Base-by-base conservation (phyloP, 2,113 vertebrate species). In the Leucoraja erinaceus region DNA sequence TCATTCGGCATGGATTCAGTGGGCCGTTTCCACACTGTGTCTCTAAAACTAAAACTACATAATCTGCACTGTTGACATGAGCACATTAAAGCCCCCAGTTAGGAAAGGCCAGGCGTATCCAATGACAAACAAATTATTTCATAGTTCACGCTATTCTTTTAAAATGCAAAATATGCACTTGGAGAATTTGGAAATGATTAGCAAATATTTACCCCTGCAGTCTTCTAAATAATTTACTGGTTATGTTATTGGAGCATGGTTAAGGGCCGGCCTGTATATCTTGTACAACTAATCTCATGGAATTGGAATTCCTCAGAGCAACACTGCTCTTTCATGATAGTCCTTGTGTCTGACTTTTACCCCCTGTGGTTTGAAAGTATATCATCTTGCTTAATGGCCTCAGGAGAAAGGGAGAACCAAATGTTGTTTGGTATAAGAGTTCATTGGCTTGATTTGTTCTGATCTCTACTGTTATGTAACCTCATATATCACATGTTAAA, bases 381-480 rank as follows among this genome's bases (percentile, higher is more conserved):
- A 91, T 91, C 66, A 72, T 54, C 33, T 91, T 70, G 33, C 88
- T 38, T 47, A 47, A 72, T 72, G 90, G 68, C 90, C 90, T 91
- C 66, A 91, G 66, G 63, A 74, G 66, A 74, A 74, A 74, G 63
- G 20, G 68, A 28, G 33, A 74, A 54, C 66, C 28, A 54, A 91
- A 54, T 47, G 5, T 91, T 91, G 20, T 91, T 74, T 74, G 66
- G 66, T 74, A 74, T 91, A 16, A 74, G 68, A 74, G 20, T 72
- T 74, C 38, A 74, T 47, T 91, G 63, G 16, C 68, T 91, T 91
- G 90, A 91, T 91, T 91, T 91, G 90, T 54, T 70, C 33, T 91
- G 90, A 91, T 91, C 90, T 28, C 90, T 28, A 14, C 66, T 91
- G 90, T 72, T 72, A 47, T 72, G 33, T 74, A 91, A 74, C 68